phyloP scores from a whole-genome alignment of 2,888 invertebrate species.

The Polydesmus complanatus region DNA sequence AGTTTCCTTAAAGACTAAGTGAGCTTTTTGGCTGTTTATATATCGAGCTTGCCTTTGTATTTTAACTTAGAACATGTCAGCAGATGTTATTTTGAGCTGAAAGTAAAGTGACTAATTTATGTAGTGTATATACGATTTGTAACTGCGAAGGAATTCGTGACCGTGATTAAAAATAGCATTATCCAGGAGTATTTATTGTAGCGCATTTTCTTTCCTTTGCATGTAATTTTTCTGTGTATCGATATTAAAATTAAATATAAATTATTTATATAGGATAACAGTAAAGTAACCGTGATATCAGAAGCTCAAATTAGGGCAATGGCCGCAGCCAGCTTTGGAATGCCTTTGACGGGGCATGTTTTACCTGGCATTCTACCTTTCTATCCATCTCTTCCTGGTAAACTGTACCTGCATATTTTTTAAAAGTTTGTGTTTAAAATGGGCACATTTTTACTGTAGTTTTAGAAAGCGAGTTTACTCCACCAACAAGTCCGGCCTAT shows the following conservation, averaged over 20 bases:
- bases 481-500: constrained; percentile 35
- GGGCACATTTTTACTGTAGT: constrained; percentile 25
- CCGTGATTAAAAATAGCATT: background rate
- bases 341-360: constrained; percentile 51
- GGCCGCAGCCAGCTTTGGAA: constrained; percentile 49
- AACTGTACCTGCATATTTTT: constrained; percentile 3
- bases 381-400: constrained; percentile 50
- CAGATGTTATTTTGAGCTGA: too few species aligned
- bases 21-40: too few species aligned
- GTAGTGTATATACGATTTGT: background rate
- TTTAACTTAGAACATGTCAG: too few species aligned
- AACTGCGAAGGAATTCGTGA: background rate
- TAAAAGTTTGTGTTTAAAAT: background rate
- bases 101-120: too few species aligned
- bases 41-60: too few species aligned
- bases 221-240: constrained; percentile 1
- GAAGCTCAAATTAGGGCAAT: constrained; percentile 66
- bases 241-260: background rate
- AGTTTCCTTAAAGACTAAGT: too few species aligned
- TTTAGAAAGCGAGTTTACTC: constrained; percentile 36
- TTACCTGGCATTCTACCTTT: constrained; percentile 53
- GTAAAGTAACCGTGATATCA: constrained; percentile 45
- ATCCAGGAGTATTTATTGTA: background rate
- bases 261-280: constrained; percentile 35
- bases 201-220: background rate